Conservation (phyloP, 2,113 vertebrate genomes). For the Rhea pennata region DNA sequence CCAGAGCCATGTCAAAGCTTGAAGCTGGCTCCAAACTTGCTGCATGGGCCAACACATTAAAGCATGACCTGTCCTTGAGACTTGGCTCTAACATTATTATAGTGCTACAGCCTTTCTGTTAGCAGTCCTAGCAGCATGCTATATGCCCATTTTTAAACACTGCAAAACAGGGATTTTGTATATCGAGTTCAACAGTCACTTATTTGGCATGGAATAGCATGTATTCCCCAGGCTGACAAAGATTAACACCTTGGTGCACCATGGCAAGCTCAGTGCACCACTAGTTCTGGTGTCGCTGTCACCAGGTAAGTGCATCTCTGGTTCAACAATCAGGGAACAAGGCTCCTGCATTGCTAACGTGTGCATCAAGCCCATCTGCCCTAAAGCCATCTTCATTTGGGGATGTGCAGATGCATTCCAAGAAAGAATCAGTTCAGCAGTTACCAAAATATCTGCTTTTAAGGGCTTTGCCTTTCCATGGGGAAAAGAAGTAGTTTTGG, state of each 20-base stretch:
- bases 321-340: background rate
- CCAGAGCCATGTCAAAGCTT: background rate
- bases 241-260: background rate
- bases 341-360: background rate
- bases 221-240: background rate
- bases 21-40: background rate
- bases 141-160: background rate
- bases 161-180: background rate
- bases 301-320: background rate
- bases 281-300: background rate
- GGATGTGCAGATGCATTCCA: background rate
- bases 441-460: background rate
- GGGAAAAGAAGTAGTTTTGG: background rate
- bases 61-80: background rate
- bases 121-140: background rate
- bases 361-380: fast-evolving
- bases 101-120: background rate
- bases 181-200: background rate
- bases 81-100: background rate
- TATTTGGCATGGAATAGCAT: background rate
- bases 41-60: background rate
- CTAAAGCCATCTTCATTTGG: background rate
- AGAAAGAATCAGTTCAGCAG: background rate
- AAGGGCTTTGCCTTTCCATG: background rate
- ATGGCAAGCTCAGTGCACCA: background rate